Base-by-base conservation (phyloP, 2,888 invertebrate species). In the Ommatoiulus sabulosus region DNA sequence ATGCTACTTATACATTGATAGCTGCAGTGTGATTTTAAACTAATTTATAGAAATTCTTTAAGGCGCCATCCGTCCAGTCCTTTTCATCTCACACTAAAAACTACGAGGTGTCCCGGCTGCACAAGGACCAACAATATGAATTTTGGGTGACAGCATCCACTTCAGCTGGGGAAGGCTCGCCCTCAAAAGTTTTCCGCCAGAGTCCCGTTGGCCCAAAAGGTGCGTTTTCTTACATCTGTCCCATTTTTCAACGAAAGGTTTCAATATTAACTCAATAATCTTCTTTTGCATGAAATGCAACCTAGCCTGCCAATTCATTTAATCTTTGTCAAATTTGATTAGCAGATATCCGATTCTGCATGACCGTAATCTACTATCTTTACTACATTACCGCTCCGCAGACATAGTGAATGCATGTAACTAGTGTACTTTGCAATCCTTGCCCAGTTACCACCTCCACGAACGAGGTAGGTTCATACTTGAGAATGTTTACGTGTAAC, bases 61-160 rank as follows among this genome's bases (percentile, higher is more conserved):
- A 88, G 88, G 80, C 35, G 44, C 43, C 57, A 35, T n/a, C 15
- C 17, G 43, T 48, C 6, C 80, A 89, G 20, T 7, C 84, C 12
- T 43, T 87, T 24, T n/a, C 87, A 0, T 57, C 89, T 44, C 72
- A 46, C 44, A 88, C 63, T 17, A 87, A 63, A n/a, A 85, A 80
- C 57, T 89, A 86, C 89, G 90, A 91, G 87, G 90, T 92, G 24
- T 90, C 90, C 6, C 90, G 91, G 43, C 90, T 93, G 57, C 90
- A 90, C 46, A 90, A 90, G 35, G 90, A 91, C 88, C 90, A 91
- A 10, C 90, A 92, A 52, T 92, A 93, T 89, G 91, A 91, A 88
- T 92, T 93, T 89, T 91, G 92, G 89, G 92, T 93, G 17, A 91
- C 92, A 7, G 92, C 93, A 17, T 92, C 91, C 84, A 93, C 93